Evolutionary conservation across 2,888 invertebrate genomes (phyloP).

Genomic region (Therioaphis trifolii): DNA sequence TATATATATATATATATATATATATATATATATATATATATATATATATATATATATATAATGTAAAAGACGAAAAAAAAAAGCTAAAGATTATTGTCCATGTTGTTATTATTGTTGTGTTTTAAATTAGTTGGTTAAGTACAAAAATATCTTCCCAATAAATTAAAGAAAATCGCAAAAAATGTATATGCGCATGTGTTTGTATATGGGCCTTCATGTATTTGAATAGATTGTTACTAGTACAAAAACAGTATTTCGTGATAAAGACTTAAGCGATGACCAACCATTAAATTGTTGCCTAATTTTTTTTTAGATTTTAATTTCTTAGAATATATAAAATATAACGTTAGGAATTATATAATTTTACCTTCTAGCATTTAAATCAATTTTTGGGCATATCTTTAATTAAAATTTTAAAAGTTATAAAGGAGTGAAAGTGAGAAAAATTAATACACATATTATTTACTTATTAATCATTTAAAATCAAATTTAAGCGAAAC

Average conservation of each 20-base stretch:
- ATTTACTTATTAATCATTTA: constrained; percentile 32
- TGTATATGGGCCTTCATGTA: constrained; percentile 60
- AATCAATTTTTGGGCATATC: constrained; percentile 61
- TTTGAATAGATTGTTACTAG: constrained; percentile 62
- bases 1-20: constrained; percentile 49
- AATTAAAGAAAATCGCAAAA: constrained; percentile 29
- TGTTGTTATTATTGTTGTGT: constrained; percentile 63
- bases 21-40: constrained; percentile 51
- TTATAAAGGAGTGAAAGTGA: constrained; percentile 41
- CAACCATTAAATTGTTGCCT: constrained; percentile 60
- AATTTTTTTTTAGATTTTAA: constrained; percentile 61
- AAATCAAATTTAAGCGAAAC: constrained; percentile 48
- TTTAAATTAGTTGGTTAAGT: constrained; percentile 62
- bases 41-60: constrained; percentile 51
- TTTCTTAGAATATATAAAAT: constrained; percentile 56
- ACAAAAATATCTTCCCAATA: constrained; percentile 62
- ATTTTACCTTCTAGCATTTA: constrained; percentile 60
- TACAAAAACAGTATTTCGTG: constrained; percentile 63
- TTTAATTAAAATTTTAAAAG: constrained; percentile 49
- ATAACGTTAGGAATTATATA: constrained; percentile 51
- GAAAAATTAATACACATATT: constrained; percentile 26
- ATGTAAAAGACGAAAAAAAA: constrained; percentile 59
- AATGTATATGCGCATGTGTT: constrained; percentile 62
- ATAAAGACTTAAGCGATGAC: constrained; percentile 62
- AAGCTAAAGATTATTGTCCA: constrained; percentile 60